Conservation (phyloP, 2,113 vertebrate species). For the Mionectes macconnelli region DNA sequence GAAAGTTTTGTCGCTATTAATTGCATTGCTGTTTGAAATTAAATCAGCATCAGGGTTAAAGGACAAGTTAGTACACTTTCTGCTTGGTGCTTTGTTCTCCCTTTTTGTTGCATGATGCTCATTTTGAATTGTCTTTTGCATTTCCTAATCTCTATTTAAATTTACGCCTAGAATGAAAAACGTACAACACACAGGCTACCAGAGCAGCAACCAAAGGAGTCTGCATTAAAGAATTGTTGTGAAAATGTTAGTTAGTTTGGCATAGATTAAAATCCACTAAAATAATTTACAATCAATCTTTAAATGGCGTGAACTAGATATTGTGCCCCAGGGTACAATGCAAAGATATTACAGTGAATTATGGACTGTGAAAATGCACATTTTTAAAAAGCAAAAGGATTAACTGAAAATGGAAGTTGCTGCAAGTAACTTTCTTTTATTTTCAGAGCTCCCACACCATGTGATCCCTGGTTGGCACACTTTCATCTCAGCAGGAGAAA, state of each 20-base stretch:
- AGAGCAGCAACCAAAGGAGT: neutral
- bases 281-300: neutral
- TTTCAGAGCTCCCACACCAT: neutral
- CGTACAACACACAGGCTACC: neutral
- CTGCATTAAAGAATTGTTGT: neutral
- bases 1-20: neutral
- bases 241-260: neutral
- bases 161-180: neutral
- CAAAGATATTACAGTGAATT: neutral
- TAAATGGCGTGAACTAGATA: neutral
- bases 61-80: neutral
- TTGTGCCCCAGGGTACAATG: neutral
- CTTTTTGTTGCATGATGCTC: neutral
- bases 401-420: constrained; percentile 1
- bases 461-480: neutral
- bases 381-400: constrained; percentile 1
- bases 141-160: neutral
- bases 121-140: neutral
- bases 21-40: neutral
- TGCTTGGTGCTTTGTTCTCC: neutral
- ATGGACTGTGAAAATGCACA: neutral
- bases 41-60: neutral
- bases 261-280: neutral
- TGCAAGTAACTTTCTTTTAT: constrained; percentile 3
- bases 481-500: constrained; percentile 4